Base-by-base conservation (phyloP, 2,888 invertebrate species). In the Amorpha juglandis region DNA sequence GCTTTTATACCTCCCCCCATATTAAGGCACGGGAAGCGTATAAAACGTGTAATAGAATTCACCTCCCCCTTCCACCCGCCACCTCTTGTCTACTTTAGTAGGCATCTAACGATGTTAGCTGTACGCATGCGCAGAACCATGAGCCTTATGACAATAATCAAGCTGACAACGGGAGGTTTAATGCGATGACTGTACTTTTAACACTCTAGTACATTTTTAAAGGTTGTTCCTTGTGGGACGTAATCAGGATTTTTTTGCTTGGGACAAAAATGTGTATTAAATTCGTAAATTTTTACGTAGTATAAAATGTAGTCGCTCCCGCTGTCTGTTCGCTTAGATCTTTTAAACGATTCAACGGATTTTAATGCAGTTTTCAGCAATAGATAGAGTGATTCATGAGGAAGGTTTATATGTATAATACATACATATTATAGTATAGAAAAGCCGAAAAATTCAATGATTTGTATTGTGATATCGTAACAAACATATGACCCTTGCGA, bases 1-100 rank as follows among this genome's bases (percentile, higher is more conserved):
- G 83, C 87, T 87, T 87, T 88, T 87, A 90, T 85, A 84, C 84
- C 84, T 78, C 84, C 82, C 86, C 85, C 86, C 78, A 81, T 83
- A 87, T 88, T 86, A 88, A 86, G 88, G 87, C 87, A 82, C 84
- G 84, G 86, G 87, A 83, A 84, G 85, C 83, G 88, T 89, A 90
- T 91, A 91, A 90, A 91, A 89, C 87, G 88, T 83, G 90, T 92
- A 92, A 92, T 92, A 92, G 92, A 92, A 92, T 92, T 92, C 88
- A 89, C 48, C 38, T 58, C 63, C 42, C 62, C 48, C 53, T 11
- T 42, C 58, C 58, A 4, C 19, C 35, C 38, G 58, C 58, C 58
- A 42, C 42, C 58, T 58, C 58, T 58, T 42, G 58, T 58, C 58
- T 79, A 62, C 81, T 82, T 83, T 81, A 80, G 76, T 87, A 88